A percentile compares a stretch with the other conserved stretches of the same genome.
Evolutionary conservation across 2,113 vertebrate species (phyloP).

Genomic region (Sialia sialis): DNA sequence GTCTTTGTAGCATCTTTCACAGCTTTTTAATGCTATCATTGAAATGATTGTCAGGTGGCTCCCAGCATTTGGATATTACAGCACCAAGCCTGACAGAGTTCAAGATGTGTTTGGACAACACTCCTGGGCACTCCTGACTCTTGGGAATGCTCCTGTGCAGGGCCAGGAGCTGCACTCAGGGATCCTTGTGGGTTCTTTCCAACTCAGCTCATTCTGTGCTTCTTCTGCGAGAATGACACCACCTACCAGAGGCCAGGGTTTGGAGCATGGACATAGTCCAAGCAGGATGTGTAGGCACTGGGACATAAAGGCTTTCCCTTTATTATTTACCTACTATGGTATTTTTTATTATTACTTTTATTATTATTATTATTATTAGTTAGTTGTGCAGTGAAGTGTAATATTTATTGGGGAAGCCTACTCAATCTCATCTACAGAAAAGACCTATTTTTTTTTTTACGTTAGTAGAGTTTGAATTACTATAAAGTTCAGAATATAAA

Average conservation of each 20-base stretch:
- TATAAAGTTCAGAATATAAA: background rate
- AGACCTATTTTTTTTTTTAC: background rate
- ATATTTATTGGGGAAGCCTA: background rate
- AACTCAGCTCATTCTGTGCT: background rate
- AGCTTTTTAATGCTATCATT: background rate
- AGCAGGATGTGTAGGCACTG: background rate
- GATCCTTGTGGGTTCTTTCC: background rate
- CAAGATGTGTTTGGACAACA: background rate
- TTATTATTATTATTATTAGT: background rate
- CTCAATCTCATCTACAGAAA: background rate
- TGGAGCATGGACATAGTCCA: fast-evolving
- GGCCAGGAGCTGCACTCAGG: background rate
- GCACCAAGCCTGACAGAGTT: background rate
- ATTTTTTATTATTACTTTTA: background rate
- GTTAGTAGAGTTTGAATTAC: background rate
- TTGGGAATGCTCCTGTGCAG: background rate
- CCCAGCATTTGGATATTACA: background rate
- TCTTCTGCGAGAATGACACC: background rate
- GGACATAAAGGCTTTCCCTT: background rate
- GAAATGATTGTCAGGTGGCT: background rate
- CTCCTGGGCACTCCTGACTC: background rate
- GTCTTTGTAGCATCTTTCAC: background rate
- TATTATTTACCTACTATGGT: background rate
- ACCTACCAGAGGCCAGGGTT: fast-evolving
- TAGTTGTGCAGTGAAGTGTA: background rate